Conservation (phyloP, 2,888 invertebrate genomes). For the Tachina fera region DNA sequence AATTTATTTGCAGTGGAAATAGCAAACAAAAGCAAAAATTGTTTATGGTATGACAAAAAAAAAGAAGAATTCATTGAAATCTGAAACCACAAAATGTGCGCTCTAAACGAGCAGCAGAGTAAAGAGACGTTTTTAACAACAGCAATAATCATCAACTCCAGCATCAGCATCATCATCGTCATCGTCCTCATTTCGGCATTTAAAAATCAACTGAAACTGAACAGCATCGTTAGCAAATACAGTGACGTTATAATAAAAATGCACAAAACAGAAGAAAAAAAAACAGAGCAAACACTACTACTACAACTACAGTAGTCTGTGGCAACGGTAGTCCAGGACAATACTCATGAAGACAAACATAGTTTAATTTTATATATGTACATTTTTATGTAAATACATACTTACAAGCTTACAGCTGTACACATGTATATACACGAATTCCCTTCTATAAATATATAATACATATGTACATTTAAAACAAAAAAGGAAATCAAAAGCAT, state of each 20-base stretch:
- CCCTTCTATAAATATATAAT: background rate
- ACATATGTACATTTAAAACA: constrained; percentile 19
- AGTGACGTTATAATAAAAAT: constrained; percentile 29
- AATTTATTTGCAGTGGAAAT: constrained; percentile 33
- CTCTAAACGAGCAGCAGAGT: constrained; percentile 49
- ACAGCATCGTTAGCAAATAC: constrained; percentile 61
- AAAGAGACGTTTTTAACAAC: constrained; percentile 38
- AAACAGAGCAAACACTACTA: constrained; percentile 44
- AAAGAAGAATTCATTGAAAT: constrained; percentile 63
- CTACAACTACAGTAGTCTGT: constrained; percentile 27
- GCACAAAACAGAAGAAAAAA: constrained; percentile 5
- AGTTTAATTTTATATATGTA: background rate
- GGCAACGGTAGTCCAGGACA: constrained; percentile 67
- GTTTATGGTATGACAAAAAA: constrained; percentile 34
- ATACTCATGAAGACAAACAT: background rate
- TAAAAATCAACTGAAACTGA: constrained; percentile 57
- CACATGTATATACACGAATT: background rate
- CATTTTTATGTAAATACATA: background rate
- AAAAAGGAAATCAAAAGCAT: constrained; percentile 39
- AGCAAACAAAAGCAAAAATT: constrained; percentile 50
- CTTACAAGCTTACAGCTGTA: background rate
- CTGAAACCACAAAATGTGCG: constrained; percentile 66
- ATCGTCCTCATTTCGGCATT: constrained; percentile 51
- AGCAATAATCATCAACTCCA: constrained; percentile 51
- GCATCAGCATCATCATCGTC: constrained; percentile 28